Evolutionary conservation across 2,797 vertebrate species (phyloP).

Genomic region (Trachops cirrhosus): DNA sequence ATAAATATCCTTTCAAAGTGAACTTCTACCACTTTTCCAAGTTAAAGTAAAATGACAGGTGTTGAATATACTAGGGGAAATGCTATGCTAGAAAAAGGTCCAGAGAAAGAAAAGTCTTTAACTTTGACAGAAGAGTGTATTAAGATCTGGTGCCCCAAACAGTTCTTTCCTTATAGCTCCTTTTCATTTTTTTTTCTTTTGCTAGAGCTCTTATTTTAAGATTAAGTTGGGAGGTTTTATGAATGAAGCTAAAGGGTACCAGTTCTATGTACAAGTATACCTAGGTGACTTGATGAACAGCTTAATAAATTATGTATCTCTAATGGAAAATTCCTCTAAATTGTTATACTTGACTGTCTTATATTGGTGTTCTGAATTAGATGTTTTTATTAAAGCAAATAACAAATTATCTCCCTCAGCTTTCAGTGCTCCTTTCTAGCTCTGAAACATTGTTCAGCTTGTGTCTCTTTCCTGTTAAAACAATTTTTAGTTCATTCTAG

Average conservation of each 20-base stretch:
- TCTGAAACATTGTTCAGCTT: background rate
- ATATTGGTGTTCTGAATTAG: background rate
- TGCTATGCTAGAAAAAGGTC: background rate
- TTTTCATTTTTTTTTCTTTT: background rate
- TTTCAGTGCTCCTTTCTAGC: background rate
- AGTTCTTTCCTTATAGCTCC: background rate
- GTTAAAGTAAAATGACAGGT: constrained; percentile 29
- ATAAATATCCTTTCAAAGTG: constrained; percentile 53
- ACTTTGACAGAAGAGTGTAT: background rate
- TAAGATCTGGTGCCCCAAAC: background rate
- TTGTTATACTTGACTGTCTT: background rate
- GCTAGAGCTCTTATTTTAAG: background rate
- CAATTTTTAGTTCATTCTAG: background rate
- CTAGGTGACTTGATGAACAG: background rate
- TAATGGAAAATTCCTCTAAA: constrained; percentile 21
- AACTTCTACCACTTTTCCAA: constrained; percentile 63
- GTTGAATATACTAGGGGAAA: background rate
- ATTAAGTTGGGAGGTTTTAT: constrained; percentile 8
- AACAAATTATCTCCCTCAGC: background rate
- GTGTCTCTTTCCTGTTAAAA: background rate
- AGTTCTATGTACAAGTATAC: background rate
- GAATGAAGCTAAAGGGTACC: constrained; percentile 5
- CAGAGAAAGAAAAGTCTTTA: background rate
- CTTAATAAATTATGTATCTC: background rate
- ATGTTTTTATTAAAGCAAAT: background rate